phyloP scores from a whole-genome alignment of 2,113 vertebrate genomes.

The Archocentrus centrarchus region DNA sequence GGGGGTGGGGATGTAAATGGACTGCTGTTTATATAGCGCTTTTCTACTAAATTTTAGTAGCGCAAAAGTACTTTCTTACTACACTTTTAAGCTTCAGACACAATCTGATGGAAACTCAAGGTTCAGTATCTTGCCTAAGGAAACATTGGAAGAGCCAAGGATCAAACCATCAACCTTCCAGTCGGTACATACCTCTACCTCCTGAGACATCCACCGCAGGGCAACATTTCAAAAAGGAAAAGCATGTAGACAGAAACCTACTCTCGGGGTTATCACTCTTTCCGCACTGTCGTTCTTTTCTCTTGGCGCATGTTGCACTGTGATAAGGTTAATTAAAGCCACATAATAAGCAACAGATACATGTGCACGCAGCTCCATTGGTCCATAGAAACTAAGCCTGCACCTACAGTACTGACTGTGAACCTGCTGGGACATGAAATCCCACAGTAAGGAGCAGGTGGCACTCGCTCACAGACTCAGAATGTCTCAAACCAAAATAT shows the following conservation, averaged over 20 bases:
- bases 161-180: not conserved
- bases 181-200: not conserved
- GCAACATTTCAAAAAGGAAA: constrained; percentile 47
- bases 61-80: not conserved
- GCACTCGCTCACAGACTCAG: not conserved
- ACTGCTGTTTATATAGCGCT: not conserved
- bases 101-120: not conserved
- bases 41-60: not conserved
- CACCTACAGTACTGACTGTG: not conserved
- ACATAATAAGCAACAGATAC: constrained; percentile 36
- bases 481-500: not conserved
- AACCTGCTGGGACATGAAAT: constrained; percentile 6
- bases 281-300: constrained; percentile 15
- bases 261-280: constrained; percentile 59
- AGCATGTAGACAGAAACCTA: constrained; percentile 19
- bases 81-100: not conserved
- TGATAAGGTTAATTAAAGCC: constrained; percentile 69
- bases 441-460: not conserved
- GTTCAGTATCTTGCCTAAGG: not conserved
- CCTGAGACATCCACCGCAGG: not conserved
- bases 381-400: constrained; percentile 1
- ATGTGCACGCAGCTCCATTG: not conserved
- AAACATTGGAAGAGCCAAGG: not conserved
- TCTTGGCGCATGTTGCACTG: constrained; percentile 29
- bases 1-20: too few relatives aligned